phyloP scores from a whole-genome alignment of 1,140 invertebrate genomes.

The Drusus annulatus region DNA sequence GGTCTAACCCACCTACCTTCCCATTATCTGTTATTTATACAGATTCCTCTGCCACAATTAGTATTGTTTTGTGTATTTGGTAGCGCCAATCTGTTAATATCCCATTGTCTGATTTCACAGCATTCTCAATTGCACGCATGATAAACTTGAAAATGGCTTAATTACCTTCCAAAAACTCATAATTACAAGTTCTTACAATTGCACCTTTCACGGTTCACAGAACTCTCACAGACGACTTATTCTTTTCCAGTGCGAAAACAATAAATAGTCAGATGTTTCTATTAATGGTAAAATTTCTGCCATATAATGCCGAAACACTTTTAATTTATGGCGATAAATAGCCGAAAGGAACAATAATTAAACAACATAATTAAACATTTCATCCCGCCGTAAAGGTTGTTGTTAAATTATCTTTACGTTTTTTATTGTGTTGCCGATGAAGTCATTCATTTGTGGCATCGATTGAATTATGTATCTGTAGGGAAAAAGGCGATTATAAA shows the following conservation, averaged over 20 bases:
- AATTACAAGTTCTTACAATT: neutral
- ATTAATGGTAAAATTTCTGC: neutral
- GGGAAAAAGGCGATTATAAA: constrained; percentile 18
- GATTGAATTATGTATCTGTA: constrained; percentile 5
- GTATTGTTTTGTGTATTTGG: neutral
- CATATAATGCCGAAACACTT: neutral
- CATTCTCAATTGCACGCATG: neutral
- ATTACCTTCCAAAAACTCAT: constrained; percentile 1
- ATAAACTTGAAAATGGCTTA: neutral
- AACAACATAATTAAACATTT: too few species aligned
- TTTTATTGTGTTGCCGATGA: constrained; percentile 11
- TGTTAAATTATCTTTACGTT: constrained; percentile 16
- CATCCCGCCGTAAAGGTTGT: neutral
- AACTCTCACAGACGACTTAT: neutral
- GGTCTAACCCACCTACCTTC: too few species aligned
- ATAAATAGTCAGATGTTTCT: too few species aligned
- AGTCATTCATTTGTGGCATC: constrained; percentile 31
- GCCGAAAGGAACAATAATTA: neutral
- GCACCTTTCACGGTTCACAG: neutral
- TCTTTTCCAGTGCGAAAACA: neutral
- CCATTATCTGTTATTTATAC: too few species aligned
- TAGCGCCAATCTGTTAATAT: neutral
- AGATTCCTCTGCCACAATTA: too few species aligned
- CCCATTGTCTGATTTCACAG: neutral
- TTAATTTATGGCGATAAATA: neutral